These are phyloP conservation scores for Myripristis jacobus DNA, from an alignment of 2,797 vertebrate genomes.

Conservation along the genomic window DNA sequence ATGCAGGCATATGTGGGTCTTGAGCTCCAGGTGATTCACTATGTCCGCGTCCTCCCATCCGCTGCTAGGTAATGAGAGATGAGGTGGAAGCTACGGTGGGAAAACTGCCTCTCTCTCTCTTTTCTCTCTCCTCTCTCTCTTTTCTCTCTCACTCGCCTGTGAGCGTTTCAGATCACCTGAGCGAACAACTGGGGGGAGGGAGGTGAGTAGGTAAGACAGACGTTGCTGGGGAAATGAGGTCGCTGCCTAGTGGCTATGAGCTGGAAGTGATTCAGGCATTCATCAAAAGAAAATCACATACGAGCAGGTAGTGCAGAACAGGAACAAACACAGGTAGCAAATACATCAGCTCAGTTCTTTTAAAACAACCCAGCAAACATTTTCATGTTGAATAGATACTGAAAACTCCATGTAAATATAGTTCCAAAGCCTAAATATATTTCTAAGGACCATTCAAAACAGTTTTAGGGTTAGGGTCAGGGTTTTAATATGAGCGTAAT, in stretches of 20 bases:
- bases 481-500: too few relatives aligned
- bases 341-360: too few relatives aligned
- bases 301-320: conserved; percentile 84
- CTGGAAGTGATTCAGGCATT: conserved; percentile 68
- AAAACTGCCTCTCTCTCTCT: conserved; percentile 50
- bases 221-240: conserved; percentile 82
- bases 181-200: conserved; percentile 59
- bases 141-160: conserved; percentile 64
- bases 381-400: too few relatives aligned
- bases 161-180: conserved; percentile 85
- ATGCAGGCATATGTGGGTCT: conserved; percentile 60
- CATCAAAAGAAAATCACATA: conserved; percentile 28
- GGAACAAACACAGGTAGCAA: too few relatives aligned
- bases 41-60: conserved; percentile 67
- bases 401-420: too few relatives aligned
- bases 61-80: conserved; percentile 74
- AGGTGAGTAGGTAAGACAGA: conserved; percentile 66
- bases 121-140: conserved; percentile 46
- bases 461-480: too few relatives aligned
- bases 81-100: conserved; percentile 70
- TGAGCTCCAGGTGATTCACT: conserved; percentile 60
- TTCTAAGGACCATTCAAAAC: too few relatives aligned
- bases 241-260: conserved; percentile 73
- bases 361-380: too few relatives aligned
- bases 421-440: too few relatives aligned